Evolutionary conservation across 2,113 vertebrate species (phyloP).

Genomic region (Microcebus tavaratra): DNA sequence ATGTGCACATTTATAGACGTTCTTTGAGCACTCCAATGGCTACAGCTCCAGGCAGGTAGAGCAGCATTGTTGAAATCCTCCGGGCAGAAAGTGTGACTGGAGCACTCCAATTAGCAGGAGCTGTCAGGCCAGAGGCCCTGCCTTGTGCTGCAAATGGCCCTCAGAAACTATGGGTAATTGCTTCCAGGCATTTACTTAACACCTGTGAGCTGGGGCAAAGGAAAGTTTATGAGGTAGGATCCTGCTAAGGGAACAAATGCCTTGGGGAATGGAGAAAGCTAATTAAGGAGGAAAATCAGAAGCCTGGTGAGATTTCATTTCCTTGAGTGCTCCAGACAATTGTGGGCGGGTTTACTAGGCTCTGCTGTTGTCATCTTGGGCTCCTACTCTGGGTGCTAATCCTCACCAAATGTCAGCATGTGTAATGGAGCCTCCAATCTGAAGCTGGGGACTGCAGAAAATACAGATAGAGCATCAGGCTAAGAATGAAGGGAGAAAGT

Average conservation of each 20-base stretch:
- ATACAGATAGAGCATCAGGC: not conserved
- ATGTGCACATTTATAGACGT: not conserved
- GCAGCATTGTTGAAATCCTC: not conserved
- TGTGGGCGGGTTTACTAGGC: conserved; percentile 37
- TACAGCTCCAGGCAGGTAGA: not conserved
- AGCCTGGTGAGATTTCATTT: conserved; percentile 80
- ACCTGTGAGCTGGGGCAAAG: conserved; percentile 65
- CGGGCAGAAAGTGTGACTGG: not conserved
- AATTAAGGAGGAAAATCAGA: conserved; percentile 73
- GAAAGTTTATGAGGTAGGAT: conserved; percentile 62
- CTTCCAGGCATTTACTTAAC: conserved; percentile 74
- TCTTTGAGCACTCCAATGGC: not conserved
- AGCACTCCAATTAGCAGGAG: not conserved
- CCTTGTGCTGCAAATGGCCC: not conserved
- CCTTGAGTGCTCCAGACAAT: conserved; percentile 68
- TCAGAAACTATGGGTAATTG: conserved; percentile 43
- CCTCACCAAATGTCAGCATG: not conserved
- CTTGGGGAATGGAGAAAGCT: conserved; percentile 60
- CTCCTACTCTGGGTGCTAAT: conserved; percentile 14
- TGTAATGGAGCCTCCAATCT: not conserved
- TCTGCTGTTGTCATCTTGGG: conserved; percentile 69
- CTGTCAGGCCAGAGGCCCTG: not conserved
- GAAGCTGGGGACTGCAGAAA: not conserved
- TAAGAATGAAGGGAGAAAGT: not conserved
- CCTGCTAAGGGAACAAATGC: conserved; percentile 20